Conservation (phyloP, 1,140 invertebrate species). For the Papilio polytes region DNA sequence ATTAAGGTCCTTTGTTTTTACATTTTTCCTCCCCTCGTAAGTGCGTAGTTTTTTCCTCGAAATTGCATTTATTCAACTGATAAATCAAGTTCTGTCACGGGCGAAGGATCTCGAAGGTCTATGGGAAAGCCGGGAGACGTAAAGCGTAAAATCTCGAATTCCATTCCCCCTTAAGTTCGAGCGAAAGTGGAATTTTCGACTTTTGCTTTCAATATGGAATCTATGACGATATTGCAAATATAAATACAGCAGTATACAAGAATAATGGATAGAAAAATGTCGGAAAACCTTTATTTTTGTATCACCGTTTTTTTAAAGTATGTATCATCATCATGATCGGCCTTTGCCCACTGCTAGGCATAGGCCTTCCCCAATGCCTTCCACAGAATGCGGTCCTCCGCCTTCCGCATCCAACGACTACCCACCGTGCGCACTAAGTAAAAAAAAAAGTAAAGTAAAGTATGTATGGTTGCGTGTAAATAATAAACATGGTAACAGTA, state of each 20-base stretch:
- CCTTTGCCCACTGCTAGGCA: no score
- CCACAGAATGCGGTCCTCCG: no score
- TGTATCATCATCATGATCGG: no score
- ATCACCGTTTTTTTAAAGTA: not conserved
- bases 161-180: slow-evolving; percentile 56
- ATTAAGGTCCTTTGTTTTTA: not conserved
- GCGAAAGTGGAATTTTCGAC: slow-evolving; percentile 58
- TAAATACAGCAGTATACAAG: not conserved
- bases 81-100: slow-evolving; percentile 52
- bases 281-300: not conserved
- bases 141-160: slow-evolving; percentile 59
- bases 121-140: slow-evolving; percentile 51
- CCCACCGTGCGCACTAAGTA: no score
- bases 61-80: slow-evolving; percentile 49
- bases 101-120: slow-evolving; percentile 49
- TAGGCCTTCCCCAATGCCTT: no score
- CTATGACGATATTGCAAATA: not conserved
- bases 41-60: not conserved
- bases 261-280: not conserved
- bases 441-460: no score
- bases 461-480: no score
- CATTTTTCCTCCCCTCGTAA: not conserved
- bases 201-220: slow-evolving; percentile 59
- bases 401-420: no score
- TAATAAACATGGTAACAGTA: not conserved